phyloP scores from a whole-genome alignment of 2,113 vertebrate species.

The Agelaius phoeniceus region DNA sequence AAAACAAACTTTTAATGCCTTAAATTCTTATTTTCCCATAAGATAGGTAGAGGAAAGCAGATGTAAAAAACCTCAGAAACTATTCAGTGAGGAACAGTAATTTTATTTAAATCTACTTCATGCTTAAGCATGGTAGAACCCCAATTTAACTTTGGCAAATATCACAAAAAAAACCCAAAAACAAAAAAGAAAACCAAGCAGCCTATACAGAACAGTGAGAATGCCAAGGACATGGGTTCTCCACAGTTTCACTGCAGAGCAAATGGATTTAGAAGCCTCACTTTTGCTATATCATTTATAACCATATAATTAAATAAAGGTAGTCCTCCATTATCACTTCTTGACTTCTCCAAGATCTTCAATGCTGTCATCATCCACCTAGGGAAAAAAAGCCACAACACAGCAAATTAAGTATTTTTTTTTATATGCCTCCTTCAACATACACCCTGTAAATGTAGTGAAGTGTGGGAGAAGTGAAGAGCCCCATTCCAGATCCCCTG shows the following conservation, averaged over 20 bases:
- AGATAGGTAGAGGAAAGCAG: not conserved
- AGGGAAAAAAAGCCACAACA: not conserved
- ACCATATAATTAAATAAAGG: constrained; percentile 85
- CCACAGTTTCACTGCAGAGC: constrained; percentile 83
- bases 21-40: not conserved
- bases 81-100: constrained; percentile 71
- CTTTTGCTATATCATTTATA: constrained; percentile 85
- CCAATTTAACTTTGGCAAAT: constrained; percentile 90
- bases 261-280: constrained; percentile 86
- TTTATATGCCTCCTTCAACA: not conserved
- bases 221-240: constrained; percentile 79
- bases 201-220: constrained; percentile 83
- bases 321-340: constrained; percentile 87
- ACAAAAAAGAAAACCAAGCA: constrained; percentile 71
- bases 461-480: not conserved
- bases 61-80: not conserved
- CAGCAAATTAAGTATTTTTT: not conserved
- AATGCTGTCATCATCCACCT: constrained; percentile 99
- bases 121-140: constrained; percentile 82
- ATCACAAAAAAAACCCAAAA: constrained; percentile 68
- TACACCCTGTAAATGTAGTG: not conserved
- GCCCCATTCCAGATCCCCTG: not conserved
- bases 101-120: constrained; percentile 91
- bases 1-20: not conserved
- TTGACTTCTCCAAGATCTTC: constrained; percentile 99